Conservation (phyloP, 23 tunicate genomes). For the Pegea sp. region DNA sequence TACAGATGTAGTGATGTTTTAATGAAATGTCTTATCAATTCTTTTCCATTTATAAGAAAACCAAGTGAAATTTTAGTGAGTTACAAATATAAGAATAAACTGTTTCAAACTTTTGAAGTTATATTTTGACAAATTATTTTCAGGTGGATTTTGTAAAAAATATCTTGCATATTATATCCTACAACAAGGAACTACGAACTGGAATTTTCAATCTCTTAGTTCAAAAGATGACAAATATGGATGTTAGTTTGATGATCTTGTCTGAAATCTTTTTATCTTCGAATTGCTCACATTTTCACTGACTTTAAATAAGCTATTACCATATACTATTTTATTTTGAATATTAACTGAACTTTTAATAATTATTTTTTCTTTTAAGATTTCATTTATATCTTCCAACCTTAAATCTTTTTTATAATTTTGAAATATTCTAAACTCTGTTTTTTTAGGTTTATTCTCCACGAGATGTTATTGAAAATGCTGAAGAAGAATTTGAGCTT, state of each 20-base stretch:
- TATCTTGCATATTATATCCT: constrained; percentile 17
- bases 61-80: constrained; percentile 12
- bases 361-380: background rate
- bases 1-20: no score
- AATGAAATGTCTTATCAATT: no score
- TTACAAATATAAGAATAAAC: background rate
- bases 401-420: no score
- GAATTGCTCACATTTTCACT: background rate
- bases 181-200: constrained; percentile 20
- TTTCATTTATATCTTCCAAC: background rate
- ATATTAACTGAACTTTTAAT: no score
- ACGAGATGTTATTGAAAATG: constrained; percentile 8
- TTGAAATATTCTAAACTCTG: background rate
- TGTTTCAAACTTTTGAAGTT: background rate
- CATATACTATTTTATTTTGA: no score
- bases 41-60: constrained; percentile 33
- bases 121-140: background rate
- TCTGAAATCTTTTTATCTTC: background rate
- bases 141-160: constrained; percentile 18
- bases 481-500: no score
- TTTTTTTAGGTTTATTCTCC: constrained; percentile 13
- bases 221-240: constrained; percentile 12
- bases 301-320: background rate
- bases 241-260: constrained; percentile 9
- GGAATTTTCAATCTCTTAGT: constrained; percentile 18